Evolutionary conservation across 2,888 invertebrate genomes (phyloP).

Genomic region (Ormyrus thymus): DNA sequence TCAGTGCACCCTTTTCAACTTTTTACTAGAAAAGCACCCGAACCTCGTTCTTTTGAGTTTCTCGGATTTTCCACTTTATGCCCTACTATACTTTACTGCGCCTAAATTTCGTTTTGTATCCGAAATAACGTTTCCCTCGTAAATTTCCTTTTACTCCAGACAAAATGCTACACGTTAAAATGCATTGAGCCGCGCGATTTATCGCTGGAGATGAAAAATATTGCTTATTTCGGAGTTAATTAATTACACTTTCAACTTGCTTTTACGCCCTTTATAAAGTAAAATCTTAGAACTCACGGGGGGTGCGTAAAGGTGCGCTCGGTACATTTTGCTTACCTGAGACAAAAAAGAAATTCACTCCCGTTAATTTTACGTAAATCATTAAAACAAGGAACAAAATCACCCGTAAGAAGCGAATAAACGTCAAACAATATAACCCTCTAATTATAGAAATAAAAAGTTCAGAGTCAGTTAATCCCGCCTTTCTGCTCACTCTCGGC

Average conservation of each 20-base stretch:
- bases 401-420: too few species aligned
- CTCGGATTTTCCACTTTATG: constrained; percentile 52
- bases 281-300: background rate
- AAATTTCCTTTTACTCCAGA: constrained; percentile 28
- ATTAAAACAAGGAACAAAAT: too few species aligned
- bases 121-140: constrained; percentile 30
- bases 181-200: constrained; percentile 5
- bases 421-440: too few species aligned
- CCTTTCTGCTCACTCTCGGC: too few species aligned
- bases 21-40: constrained; percentile 51
- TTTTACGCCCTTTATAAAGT: background rate
- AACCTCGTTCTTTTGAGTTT: constrained; percentile 52
- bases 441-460: too few species aligned
- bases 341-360: constrained; percentile 11
- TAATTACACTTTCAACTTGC: too few species aligned
- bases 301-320: background rate
- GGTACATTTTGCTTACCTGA: constrained; percentile 41
- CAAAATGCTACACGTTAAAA: constrained; percentile 2
- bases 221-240: too few species aligned
- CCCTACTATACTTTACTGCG: constrained; percentile 36
- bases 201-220: background rate
- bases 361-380: background rate
- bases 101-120: constrained; percentile 46
- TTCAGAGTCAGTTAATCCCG: too few species aligned
- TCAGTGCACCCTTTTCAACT: constrained; percentile 50